Evolutionary conservation across 2,888 invertebrate species (phyloP), one percentile per base, ranked within the genome.

Genomic region (Idaea aversata): DNA sequence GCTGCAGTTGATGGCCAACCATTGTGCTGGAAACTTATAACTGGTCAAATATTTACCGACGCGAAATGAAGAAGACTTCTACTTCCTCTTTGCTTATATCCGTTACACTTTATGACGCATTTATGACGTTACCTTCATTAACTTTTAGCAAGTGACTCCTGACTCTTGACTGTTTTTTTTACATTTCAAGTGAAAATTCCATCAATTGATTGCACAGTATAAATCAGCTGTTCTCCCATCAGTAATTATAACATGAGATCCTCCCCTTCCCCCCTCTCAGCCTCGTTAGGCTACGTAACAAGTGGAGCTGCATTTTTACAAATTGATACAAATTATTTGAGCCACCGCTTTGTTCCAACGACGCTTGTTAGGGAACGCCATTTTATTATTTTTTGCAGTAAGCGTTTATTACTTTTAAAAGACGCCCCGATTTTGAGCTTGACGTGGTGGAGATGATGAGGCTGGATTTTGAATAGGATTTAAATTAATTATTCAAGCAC

Each of bases 321-420:
- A 92, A 93, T 93, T 92, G 92, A 92, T 92, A 93, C 93, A 92
- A 92, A 93, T 93, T 93, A 93, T 92, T 92, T 91, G 91, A 91
- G 91, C 90, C 88, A 84, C 82, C 90, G 91, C 92, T 93, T 92
- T 93, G 92, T 93, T 91, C 91, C 90, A 88, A 89, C 90, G 88
- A 88, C 88, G 92, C 92, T 93, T 93, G 92, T 93, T 93, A 93
- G 90, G 86, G 88, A 88, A 82, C 91, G 91, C 88, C 90, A 89
- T 92, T 92, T 92, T 93, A 92, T 92, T 92, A 92, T 92, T 91
- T 90, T 80, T 70, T 75, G 70, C 67, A 77, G 70, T 61, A 34
- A 68, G 57, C 82, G 84, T 68, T 67, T 75, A 87, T 16, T 80
- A 75, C 75, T 79, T 67, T 65, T 7, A 4, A 36, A 58, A 66